These are phyloP conservation scores for Ochropacha duplaris DNA, from an alignment of 2,888 invertebrate species.

Conservation along the genomic window DNA sequence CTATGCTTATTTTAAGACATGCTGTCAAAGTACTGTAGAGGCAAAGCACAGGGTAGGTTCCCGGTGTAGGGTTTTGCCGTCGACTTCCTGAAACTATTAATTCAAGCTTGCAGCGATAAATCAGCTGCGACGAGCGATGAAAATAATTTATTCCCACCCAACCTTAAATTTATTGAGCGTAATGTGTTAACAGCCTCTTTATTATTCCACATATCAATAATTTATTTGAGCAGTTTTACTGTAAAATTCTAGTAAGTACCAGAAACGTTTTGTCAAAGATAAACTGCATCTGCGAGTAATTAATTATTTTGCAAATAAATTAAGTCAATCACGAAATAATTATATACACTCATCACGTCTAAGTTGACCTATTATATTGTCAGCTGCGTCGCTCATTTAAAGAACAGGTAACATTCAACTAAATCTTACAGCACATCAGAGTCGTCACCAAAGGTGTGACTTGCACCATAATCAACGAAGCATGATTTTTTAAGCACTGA, in stretches of 20 bases:
- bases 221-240: background rate
- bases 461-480: background rate
- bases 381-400: background rate
- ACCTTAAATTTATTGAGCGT: constrained; percentile 53
- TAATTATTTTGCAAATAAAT: background rate
- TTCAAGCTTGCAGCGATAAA: constrained; percentile 54
- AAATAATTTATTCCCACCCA: constrained; percentile 59
- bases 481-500: background rate
- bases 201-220: constrained; percentile 19
- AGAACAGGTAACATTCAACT: background rate
- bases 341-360: background rate
- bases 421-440: background rate
- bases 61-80: constrained; percentile 28
- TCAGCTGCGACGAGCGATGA: constrained; percentile 52
- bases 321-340: background rate
- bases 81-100: constrained; percentile 68
- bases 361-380: background rate
- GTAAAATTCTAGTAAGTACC: background rate
- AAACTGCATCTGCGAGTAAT: background rate
- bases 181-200: constrained; percentile 49
- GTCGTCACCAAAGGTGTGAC: background rate
- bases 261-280: background rate
- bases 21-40: constrained; percentile 31
- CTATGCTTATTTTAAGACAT: constrained; percentile 11
- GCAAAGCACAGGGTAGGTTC: constrained; percentile 10